Evolutionary conservation across 1,140 invertebrate species (phyloP).

Genomic region (Lucilia sericata): DNA sequence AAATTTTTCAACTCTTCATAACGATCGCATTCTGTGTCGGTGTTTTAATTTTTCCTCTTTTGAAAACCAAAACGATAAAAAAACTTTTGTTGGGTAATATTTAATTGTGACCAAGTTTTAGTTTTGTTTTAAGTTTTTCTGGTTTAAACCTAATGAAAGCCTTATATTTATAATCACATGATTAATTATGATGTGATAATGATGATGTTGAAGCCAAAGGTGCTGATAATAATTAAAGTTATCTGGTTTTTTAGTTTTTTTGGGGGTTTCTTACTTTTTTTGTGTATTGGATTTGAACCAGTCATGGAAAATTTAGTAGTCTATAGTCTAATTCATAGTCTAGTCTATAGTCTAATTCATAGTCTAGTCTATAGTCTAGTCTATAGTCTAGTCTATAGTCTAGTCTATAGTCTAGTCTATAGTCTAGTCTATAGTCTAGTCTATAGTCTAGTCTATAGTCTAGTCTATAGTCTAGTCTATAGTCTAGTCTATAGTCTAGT

Average conservation of each 20-base stretch:
- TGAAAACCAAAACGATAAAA: no score
- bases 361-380: no score
- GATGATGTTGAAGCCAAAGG: background rate
- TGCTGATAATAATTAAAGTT: background rate
- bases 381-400: no score
- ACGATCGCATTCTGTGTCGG: background rate
- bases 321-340: no score
- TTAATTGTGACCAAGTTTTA: constrained; percentile 1
- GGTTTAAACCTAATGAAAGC: background rate
- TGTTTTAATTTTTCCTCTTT: background rate
- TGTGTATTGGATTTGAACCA: background rate
- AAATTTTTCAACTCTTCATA: background rate
- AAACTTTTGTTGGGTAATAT: no score
- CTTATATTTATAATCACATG: background rate
- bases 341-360: no score
- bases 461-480: no score
- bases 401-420: no score
- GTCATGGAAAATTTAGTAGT: no score
- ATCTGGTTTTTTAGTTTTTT: background rate
- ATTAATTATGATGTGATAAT: background rate
- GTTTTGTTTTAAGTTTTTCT: background rate
- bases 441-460: no score
- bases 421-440: no score
- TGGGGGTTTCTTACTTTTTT: background rate
- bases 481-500: no score